Base-by-base conservation (phyloP, 2,113 vertebrate species). In the Pholis gunnellus region DNA sequence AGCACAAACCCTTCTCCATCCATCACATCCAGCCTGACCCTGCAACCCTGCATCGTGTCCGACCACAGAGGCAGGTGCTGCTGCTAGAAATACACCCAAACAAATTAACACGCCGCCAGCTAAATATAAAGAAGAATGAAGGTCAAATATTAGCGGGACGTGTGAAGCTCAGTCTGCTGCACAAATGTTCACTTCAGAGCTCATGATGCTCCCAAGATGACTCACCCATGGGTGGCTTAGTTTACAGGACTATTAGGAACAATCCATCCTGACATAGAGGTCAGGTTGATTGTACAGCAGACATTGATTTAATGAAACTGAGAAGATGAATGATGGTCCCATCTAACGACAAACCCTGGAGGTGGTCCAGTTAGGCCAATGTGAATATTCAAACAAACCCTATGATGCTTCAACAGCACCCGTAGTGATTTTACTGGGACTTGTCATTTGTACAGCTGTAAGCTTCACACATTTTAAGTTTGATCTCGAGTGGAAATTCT, bases 121-220 rank as follows among this genome's bases (percentile, higher is more conserved):
- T 89, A 92, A 88, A 91, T 83, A 90, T 92, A 91, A 78, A 76
- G 44, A 72, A 67, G 86, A 89, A 84, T 85, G 65, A 87, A 88
- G 76, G 86, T 87, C 87, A 85, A 27, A 79, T 66, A 38, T 74
- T 56, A 50, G n/a, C 2, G 7, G n/a, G n/a, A 10, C 4, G 17
- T 65, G 18, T 57, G 18, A n/a, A 14, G 57, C 52, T 66, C 52
- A 42, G 27, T 36, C 18, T 64, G 74, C 48, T 36, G 20, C 18
- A 56, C 72, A 66, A 78, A 69, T 34, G 42, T 68, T 63, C 15
- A 29, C 69, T 20, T 63, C 64, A 77, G 48, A 70, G 61, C 38
- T 13, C 9, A 22, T 0, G 1, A 40, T 57, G 61, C 25, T 10
- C 5, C 31, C 1, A 0, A 17, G 54, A 75, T 82, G 71, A 85